Conservation (phyloP, 2,797 vertebrate genomes). For the Babyrousa celebensis region DNA sequence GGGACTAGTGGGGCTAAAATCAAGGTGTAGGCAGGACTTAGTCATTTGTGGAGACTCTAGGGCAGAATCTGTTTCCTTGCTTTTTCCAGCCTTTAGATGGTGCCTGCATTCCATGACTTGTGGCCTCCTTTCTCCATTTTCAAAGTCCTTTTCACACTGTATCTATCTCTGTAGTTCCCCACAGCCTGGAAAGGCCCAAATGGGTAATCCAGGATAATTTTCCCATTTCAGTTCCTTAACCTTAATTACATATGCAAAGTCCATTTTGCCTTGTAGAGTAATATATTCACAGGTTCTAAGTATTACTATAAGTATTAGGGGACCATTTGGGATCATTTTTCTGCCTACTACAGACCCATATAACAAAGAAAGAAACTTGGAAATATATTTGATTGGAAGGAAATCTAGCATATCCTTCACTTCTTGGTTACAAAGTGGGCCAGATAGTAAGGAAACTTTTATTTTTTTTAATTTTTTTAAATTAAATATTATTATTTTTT, state of each 20-base stretch:
- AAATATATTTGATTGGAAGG: neutral
- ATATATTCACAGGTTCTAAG: neutral
- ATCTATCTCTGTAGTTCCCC: neutral
- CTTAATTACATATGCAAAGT: neutral
- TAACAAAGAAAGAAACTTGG: constrained; percentile 17
- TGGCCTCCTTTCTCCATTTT: neutral
- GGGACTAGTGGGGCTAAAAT: neutral
- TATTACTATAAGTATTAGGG: neutral
- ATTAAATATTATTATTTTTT: too few species aligned
- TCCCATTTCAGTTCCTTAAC: neutral
- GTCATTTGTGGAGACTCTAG: neutral
- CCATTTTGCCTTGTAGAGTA: neutral
- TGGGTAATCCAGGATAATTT: neutral
- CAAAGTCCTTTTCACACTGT: neutral
- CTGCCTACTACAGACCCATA: neutral
- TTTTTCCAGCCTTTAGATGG: neutral
- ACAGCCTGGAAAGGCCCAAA: neutral
- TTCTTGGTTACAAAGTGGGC: neutral
- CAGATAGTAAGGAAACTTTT: neutral
- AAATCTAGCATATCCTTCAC: neutral
- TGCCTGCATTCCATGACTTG: neutral
- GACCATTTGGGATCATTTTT: neutral
- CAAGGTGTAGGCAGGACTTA: neutral
- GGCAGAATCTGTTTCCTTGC: neutral
- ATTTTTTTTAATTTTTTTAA: too few species aligned